phyloP scores from a whole-genome alignment of 2,888 invertebrate species.

The Cyrtodaria siliqua region DNA sequence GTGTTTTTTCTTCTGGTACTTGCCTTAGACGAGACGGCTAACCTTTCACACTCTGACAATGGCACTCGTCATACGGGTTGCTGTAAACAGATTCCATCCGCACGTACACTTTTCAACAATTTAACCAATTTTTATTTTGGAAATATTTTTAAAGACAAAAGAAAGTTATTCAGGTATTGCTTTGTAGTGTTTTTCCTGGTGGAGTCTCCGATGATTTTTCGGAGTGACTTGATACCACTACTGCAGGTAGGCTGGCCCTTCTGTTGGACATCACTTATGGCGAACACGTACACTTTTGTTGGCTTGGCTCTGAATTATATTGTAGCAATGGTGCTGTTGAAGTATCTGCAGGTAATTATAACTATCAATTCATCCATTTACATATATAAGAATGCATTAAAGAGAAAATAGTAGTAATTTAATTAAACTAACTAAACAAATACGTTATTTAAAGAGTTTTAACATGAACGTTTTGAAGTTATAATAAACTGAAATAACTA shows the following conservation, averaged over 20 bases:
- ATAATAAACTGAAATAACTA: no score
- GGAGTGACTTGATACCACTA: conserved; percentile 20
- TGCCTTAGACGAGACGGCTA: neutral
- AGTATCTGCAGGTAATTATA: conserved; percentile 4
- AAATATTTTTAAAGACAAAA: conserved; percentile 5
- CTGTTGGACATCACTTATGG: conserved; percentile 2
- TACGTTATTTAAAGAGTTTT: no score
- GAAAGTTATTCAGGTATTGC: conserved; percentile 16
- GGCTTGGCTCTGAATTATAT: conserved; percentile 13
- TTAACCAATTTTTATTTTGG: conserved; percentile 6
- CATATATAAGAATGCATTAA: no score
- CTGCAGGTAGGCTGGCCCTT: conserved; percentile 24
- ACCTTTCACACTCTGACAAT: neutral
- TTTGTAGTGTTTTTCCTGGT: conserved; percentile 20
- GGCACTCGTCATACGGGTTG: no score
- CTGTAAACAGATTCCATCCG: no score
- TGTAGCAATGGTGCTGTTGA: conserved; percentile 14
- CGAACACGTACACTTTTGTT: conserved; percentile 5
- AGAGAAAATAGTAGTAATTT: no score
- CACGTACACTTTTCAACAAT: neutral
- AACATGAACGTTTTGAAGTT: no score
- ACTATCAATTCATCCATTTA: neutral
- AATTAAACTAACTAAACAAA: no score
- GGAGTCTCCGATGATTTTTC: conserved; percentile 20
- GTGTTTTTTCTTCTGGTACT: neutral